These are phyloP conservation scores for Baronia brevicornis DNA, from an alignment of 2,888 invertebrate genomes.

Conservation along the genomic window DNA sequence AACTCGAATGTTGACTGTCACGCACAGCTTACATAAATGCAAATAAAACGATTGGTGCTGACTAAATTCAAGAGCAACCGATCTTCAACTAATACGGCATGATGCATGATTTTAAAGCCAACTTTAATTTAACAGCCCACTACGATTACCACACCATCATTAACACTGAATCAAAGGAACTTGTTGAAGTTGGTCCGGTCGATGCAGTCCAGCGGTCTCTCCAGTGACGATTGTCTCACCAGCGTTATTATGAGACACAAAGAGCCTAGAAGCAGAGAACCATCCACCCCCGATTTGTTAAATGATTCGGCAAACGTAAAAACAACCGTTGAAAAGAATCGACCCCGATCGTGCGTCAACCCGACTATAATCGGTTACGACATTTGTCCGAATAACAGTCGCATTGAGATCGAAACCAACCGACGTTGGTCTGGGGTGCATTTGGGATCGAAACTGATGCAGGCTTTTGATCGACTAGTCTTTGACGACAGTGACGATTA, in stretches of 20 bases:
- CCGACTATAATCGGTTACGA: conserved; percentile 66
- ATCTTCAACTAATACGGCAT: conserved; percentile 50
- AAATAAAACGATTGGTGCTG: conserved; percentile 54
- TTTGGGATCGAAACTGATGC: conserved; percentile 81
- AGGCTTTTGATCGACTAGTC: conserved; percentile 81
- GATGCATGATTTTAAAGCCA: conserved; percentile 65
- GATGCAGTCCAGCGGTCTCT: conserved; percentile 73
- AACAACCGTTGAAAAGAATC: conserved; percentile 68
- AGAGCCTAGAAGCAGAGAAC: conserved; percentile 64
- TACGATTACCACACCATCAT: conserved; percentile 70
- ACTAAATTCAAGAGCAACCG: conserved; percentile 19
- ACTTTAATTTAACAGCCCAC: conserved; percentile 72
- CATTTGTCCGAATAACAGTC: conserved; percentile 64
- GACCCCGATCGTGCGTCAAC: conserved; percentile 84
- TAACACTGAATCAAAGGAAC: conserved; percentile 76
- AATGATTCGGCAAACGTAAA: conserved; percentile 73
- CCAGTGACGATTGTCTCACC: conserved; percentile 71
- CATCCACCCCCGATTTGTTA: conserved; percentile 75
- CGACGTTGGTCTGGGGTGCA: conserved; percentile 85
- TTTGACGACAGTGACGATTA: conserved; percentile 82
- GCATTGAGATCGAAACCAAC: conserved; percentile 64
- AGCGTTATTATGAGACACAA: conserved; percentile 71
- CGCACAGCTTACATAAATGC: conserved; percentile 74
- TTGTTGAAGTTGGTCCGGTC: conserved; percentile 75
- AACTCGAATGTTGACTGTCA: conserved; percentile 49